These are phyloP conservation scores for Epinephelus malabaricus DNA, from an alignment of 2,797 vertebrate species.

Conservation along the genomic window DNA sequence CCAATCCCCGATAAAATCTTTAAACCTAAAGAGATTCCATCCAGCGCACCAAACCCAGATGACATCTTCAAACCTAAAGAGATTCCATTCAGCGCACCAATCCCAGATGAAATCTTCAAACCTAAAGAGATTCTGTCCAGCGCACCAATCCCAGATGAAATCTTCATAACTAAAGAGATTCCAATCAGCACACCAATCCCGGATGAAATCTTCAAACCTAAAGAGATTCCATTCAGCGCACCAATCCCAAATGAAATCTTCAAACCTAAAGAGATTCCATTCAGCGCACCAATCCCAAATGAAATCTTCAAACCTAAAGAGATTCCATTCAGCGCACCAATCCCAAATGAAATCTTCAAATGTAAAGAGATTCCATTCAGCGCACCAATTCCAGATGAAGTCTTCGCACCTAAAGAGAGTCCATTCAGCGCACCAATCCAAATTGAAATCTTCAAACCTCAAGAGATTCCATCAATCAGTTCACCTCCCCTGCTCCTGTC, in stretches of 20 bases:
- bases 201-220: not conserved
- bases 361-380: not conserved
- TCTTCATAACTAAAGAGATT: conserved; percentile 39
- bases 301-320: conserved; percentile 27
- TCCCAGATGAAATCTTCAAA: too few relatives aligned
- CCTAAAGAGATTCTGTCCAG: conserved; percentile 30
- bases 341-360: conserved; percentile 33
- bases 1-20: too few relatives aligned
- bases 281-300: not conserved
- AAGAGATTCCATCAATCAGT: conserved; percentile 45
- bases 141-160: too few relatives aligned
- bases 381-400: conserved; percentile 24
- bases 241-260: conserved; percentile 25
- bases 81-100: conserved; percentile 11
- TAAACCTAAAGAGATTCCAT: conserved; percentile 44
- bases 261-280: conserved; percentile 28
- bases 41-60: not conserved
- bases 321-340: not conserved
- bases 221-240: conserved; percentile 29
- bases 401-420: not conserved
- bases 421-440: not conserved
- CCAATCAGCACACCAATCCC: not conserved
- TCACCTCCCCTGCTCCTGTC: conserved; percentile 32
- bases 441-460: conserved; percentile 40
- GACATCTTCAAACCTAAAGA: conserved; percentile 22